These are phyloP conservation scores for Hirtodrosophila cameraria DNA, from an alignment of 2,888 invertebrate species.

Conservation along the genomic window DNA sequence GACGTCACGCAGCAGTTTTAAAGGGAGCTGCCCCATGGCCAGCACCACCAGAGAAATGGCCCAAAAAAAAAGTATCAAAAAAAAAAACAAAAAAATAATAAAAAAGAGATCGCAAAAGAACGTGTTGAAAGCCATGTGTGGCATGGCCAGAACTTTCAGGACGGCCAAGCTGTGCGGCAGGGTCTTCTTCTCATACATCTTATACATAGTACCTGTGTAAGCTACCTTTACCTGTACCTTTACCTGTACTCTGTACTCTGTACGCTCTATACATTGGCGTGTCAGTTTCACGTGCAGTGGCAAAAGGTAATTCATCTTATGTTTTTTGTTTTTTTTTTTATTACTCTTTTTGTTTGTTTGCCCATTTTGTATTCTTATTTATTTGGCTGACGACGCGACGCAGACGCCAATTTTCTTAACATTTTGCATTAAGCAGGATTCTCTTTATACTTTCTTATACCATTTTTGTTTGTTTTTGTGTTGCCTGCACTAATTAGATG, in stretches of 20 bases:
- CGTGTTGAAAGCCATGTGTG: constrained; percentile 77
- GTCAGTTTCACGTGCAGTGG: constrained; percentile 80
- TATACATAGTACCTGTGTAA: constrained; percentile 3
- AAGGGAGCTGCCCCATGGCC: constrained; percentile 35
- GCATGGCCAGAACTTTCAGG: constrained; percentile 53
- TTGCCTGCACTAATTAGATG: constrained; percentile 54
- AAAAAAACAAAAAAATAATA: constrained; percentile 6
- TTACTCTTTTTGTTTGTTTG: constrained; percentile 9
- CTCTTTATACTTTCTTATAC: not conserved
- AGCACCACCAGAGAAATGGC: constrained; percentile 51
- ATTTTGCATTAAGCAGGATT: constrained; percentile 32
- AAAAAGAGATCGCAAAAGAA: constrained; percentile 26
- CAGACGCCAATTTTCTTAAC: constrained; percentile 49
- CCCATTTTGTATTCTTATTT: constrained; percentile 46
- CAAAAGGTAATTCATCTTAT: constrained; percentile 81
- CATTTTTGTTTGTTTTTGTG: not conserved
- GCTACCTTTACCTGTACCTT: not conserved
- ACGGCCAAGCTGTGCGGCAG: constrained; percentile 26
- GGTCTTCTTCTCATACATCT: constrained; percentile 14
- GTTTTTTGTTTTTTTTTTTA: constrained; percentile 37
- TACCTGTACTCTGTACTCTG: constrained; percentile 3
- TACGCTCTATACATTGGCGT: constrained; percentile 78
- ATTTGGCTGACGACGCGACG: constrained; percentile 35
- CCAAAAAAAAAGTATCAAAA: constrained; percentile 40
- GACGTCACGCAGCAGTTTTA: constrained; percentile 64